Percentiles rank a stretch among this genome's conserved stretches.
Conservation (phyloP, 2,113 vertebrate species). For the Ammodytes dubius region DNA sequence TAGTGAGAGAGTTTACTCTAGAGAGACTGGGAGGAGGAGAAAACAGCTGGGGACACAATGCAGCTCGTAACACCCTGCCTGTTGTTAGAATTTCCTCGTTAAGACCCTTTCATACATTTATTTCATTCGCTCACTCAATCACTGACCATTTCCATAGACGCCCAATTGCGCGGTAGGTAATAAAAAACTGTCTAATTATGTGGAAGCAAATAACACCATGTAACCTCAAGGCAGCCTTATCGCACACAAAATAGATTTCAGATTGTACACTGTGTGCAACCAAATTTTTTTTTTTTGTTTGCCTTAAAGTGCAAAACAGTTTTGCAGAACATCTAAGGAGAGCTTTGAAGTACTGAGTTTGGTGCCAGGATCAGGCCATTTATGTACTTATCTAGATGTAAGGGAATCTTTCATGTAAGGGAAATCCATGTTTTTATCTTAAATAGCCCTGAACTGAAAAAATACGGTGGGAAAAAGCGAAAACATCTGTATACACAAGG, state of each 20-base stretch:
- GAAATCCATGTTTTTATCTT: slow-evolving; percentile 11
- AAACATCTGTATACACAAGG: slow-evolving; percentile 9
- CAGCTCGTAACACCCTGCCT: slow-evolving; percentile 18
- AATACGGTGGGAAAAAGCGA: neutral
- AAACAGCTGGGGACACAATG: slow-evolving; percentile 35
- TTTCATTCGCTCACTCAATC: slow-evolving; percentile 54
- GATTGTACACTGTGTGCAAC: slow-evolving; percentile 55
- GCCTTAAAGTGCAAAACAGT: slow-evolving; percentile 65
- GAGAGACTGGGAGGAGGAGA: slow-evolving; percentile 28
- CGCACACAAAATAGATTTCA: slow-evolving; percentile 37
- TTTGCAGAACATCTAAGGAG: slow-evolving; percentile 43
- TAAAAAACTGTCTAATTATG: slow-evolving; percentile 64
- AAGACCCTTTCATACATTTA: slow-evolving; percentile 34
- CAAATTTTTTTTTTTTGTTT: slow-evolving; percentile 72
- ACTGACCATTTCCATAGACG: slow-evolving; percentile 60
- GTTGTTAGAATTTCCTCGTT: slow-evolving; percentile 24
- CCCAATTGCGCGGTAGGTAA: slow-evolving; percentile 51
- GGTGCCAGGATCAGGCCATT: slow-evolving; percentile 39
- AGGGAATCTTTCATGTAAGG: neutral
- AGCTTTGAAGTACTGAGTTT: slow-evolving; percentile 38
- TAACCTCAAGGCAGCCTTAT: slow-evolving; percentile 55
- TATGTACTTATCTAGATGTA: slow-evolving; percentile 38
- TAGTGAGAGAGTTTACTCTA: slow-evolving; percentile 2
- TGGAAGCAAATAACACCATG: slow-evolving; percentile 46
- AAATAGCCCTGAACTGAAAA: neutral